Base-by-base conservation (phyloP, 92 coral and sea anemone genomes). In the Micromussa lordhowensis region DNA sequence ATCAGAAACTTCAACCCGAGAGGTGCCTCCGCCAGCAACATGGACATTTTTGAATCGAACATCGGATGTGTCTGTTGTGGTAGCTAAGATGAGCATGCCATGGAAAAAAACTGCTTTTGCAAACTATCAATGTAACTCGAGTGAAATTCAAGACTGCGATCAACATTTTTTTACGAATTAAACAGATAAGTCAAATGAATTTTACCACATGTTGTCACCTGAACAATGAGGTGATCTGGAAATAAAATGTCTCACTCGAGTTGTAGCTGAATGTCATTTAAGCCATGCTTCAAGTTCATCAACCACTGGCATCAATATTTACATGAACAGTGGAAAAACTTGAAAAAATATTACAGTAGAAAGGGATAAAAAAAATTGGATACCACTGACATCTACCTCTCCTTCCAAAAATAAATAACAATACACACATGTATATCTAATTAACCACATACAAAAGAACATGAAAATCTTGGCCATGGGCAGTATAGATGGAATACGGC, bases 321-420 rank as follows among this genome's bases (percentile, higher is more conserved):
- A 80, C 51, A 44, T 7, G 13, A 8, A 13, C 71, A 80, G 72
- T 17, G 35, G 71, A 80, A 59, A 59, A 14, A 80, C 83, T 80
- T 80, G 83, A 80, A 80, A 80, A 58, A 35, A 44, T 0, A 44
- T 4, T 0, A 8, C 51, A 44, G 51, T 12, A n/a, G 9, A 3
- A 1, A 55, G 82, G 8, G 21, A n/a, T n/a, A n/a, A n/a, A 2
- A n/a, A 16, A 22, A 38, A 75, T 40, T 7, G 21, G 22, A 26
- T 17, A 68, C 73, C 30, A 68, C 73, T n/a, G 32, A 11, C 12
- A 71, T 63, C 24, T 30, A 63, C 30, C 29, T 63, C 3, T 21
- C 69, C n/a, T 5, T 58, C 64, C 11, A 63, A 22, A 63, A 63
- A 63, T 18, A 22, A 64, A 64, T 19, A n/a, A 59, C 7, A 59